These are phyloP conservation scores for Dendroctonus ponderosae DNA, from an alignment of 1,140 invertebrate genomes.

Conservation along the genomic window DNA sequence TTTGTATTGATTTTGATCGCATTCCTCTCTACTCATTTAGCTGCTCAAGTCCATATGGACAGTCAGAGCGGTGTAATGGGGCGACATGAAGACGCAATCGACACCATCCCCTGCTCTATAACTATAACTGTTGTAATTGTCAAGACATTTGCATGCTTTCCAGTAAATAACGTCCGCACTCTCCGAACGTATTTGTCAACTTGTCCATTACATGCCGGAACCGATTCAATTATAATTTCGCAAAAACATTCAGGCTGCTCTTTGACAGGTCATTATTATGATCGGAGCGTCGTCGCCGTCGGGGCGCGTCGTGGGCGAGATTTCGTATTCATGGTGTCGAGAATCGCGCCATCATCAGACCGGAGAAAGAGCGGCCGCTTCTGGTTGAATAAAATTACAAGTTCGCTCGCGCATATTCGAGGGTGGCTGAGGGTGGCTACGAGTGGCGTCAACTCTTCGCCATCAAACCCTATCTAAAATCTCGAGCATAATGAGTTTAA, in stretches of 20 bases:
- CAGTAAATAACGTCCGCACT: constrained; percentile 9
- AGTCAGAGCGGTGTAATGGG: too few relatives aligned
- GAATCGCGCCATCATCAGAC: constrained; percentile 23
- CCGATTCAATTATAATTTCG: constrained; percentile 35
- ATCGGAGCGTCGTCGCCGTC: constrained; percentile 36
- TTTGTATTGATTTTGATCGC: too few relatives aligned
- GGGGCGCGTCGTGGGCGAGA: constrained; percentile 32
- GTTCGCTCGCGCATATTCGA: constrained; percentile 36
- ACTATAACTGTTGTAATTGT: neutral
- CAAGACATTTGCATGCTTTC: constrained; percentile 6
- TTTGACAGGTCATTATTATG: constrained; percentile 39
- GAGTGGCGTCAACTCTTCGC: constrained; percentile 14
- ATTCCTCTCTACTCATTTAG: too few relatives aligned
- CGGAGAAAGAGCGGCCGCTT: constrained; percentile 25
- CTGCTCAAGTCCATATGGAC: too few relatives aligned
- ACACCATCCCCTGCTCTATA: too few relatives aligned
- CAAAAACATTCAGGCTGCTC: constrained; percentile 32
- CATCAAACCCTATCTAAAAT: constrained; percentile 25
- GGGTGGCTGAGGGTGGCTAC: constrained; percentile 6
- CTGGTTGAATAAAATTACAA: constrained; percentile 43
- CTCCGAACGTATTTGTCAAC: constrained; percentile 23
- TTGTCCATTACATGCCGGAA: constrained; percentile 33
- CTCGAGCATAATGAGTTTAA: constrained; percentile 27
- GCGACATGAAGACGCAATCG: too few relatives aligned
- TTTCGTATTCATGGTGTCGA: constrained; percentile 40